phyloP scores from a whole-genome alignment of 2,113 vertebrate species.

The Mustelus asterias region DNA sequence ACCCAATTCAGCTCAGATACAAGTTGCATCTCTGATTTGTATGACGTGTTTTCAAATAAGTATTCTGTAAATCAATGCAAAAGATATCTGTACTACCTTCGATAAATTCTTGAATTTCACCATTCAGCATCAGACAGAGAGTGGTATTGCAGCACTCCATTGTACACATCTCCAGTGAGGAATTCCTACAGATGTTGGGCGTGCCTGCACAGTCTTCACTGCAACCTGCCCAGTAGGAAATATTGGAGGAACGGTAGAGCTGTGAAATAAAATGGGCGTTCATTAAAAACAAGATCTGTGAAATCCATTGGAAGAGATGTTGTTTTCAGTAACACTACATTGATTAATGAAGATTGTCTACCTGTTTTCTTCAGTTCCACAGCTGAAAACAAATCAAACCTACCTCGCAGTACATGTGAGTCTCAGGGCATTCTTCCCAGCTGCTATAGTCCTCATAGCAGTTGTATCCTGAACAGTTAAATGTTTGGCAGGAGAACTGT shows the following conservation, averaged over 20 bases:
- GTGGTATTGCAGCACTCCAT: conserved; percentile 25
- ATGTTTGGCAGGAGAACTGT: conserved; percentile 35
- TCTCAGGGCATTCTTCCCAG: neutral
- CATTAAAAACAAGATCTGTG: too few relatives aligned
- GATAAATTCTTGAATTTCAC: neutral
- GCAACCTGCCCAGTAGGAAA: conserved; percentile 11
- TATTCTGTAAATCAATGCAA: neutral
- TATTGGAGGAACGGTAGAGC: neutral
- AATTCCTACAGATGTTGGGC: neutral
- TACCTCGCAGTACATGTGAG: conserved; percentile 21
- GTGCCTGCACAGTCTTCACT: neutral
- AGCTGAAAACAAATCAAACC: neutral
- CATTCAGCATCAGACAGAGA: conserved; percentile 28
- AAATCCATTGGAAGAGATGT: neutral
- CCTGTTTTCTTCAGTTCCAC: neutral
- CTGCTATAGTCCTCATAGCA: neutral
- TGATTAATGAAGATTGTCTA: neutral
- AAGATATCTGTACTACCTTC: neutral
- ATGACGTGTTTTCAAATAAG: neutral
- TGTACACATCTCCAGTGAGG: neutral
- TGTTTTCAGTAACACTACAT: neutral
- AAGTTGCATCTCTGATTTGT: neutral
- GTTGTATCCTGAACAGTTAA: neutral
- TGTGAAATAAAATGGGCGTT: neutral
- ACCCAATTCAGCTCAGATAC: neutral